Conservation (phyloP, 2,797 vertebrate species). For the Chloroceryle amazona region DNA sequence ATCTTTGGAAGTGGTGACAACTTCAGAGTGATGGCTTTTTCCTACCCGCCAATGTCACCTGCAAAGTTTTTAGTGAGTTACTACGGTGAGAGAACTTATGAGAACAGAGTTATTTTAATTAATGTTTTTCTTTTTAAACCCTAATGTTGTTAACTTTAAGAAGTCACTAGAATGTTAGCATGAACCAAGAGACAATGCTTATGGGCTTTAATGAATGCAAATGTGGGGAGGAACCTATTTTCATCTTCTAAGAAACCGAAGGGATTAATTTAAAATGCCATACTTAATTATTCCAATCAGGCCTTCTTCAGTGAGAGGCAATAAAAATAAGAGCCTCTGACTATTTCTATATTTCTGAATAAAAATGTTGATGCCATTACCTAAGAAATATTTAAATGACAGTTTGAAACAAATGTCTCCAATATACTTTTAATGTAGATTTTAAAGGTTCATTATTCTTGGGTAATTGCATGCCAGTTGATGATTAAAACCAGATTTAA, state of each 20-base stretch:
- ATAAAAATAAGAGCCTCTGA: not conserved
- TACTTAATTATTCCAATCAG: constrained; percentile 3
- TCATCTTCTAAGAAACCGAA: constrained; percentile 7
- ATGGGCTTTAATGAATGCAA: constrained; percentile 32
- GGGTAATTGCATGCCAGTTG: constrained; percentile 17
- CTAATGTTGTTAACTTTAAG: not conserved
- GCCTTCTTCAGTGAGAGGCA: not conserved
- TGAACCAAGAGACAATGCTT: not conserved
- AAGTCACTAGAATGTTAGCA: not conserved
- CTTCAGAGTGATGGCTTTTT: not conserved
- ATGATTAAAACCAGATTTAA: constrained; percentile 52
- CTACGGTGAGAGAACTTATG: not conserved
- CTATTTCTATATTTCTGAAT: constrained; percentile 23
- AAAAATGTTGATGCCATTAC: constrained; percentile 30
- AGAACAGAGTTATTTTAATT: not conserved
- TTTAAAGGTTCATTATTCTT: constrained; percentile 42
- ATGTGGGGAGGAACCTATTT: not conserved
- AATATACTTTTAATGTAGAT: constrained; percentile 17
- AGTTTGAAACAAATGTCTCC: constrained; percentile 34
- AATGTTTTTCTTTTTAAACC: not conserved
- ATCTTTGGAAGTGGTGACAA: not conserved
- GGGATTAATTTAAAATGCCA: constrained; percentile 10
- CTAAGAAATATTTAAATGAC: constrained; percentile 5
- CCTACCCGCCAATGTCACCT: not conserved
- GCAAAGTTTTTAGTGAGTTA: not conserved